These are phyloP conservation scores for Apodemia duryi DNA, from an alignment of 2,888 invertebrate genomes.

Conservation along the genomic window DNA sequence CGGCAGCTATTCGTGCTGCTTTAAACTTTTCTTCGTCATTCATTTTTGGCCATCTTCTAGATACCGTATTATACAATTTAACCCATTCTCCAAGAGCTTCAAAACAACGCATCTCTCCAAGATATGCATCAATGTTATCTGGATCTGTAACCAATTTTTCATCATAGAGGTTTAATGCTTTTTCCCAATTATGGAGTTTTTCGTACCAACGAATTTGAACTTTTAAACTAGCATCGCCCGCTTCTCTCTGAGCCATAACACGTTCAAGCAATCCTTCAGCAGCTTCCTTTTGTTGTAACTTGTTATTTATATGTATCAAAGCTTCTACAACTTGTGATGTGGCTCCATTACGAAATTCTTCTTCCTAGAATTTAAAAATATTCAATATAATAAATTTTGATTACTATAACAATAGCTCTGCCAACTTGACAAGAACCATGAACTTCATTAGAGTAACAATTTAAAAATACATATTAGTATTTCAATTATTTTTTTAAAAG, in stretches of 20 bases:
- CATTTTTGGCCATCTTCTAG: slow-evolving; percentile 87
- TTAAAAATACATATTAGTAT: too few species aligned
- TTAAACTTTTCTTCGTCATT: slow-evolving; percentile 74
- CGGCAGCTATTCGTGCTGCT: slow-evolving; percentile 94
- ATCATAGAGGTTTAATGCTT: slow-evolving; percentile 92
- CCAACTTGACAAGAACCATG: too few species aligned
- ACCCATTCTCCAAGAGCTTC: slow-evolving; percentile 99
- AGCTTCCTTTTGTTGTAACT: slow-evolving; percentile 98
- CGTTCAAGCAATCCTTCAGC: slow-evolving; percentile 95
- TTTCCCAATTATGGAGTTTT: slow-evolving; percentile 99
- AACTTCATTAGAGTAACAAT: too few species aligned
- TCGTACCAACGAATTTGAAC: slow-evolving; percentile 96
- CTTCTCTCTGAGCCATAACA: slow-evolving; percentile 89
- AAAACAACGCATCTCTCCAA: slow-evolving; percentile 96
- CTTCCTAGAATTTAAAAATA: slow-evolving; percentile 46
- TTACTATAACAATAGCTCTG: too few species aligned
- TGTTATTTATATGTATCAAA: slow-evolving; percentile 97
- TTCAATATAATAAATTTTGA: background rate
- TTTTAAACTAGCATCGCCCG: slow-evolving; percentile 78
- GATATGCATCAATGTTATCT: slow-evolving; percentile 86
- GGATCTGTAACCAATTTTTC: slow-evolving; percentile 83
- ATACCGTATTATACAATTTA: slow-evolving; percentile 89
- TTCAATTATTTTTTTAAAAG: too few species aligned
- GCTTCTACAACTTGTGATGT: slow-evolving; percentile 94
- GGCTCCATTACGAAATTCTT: slow-evolving; percentile 92